phyloP scores from a whole-genome alignment of 2,797 vertebrate species.

The Propithecus perrieri region DNA sequence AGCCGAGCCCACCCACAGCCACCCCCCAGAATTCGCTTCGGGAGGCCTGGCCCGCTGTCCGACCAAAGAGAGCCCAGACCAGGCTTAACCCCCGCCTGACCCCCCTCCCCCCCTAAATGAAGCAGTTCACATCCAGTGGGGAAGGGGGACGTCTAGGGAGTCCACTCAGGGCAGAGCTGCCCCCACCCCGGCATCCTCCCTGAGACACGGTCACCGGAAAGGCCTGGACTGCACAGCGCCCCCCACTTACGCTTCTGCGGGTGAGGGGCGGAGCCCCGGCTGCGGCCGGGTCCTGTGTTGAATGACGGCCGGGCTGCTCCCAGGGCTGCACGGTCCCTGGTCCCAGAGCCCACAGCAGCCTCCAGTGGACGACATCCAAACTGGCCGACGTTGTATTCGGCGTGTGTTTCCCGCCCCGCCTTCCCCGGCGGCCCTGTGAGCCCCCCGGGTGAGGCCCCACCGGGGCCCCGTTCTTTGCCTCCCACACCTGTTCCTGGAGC shows the following conservation, averaged over 20 bases:
- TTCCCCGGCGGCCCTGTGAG: neutral
- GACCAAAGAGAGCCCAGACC: neutral
- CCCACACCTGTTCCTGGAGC: no score
- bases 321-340: neutral
- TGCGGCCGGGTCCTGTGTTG: neutral
- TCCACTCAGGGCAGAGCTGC: neutral
- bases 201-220: neutral
- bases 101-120: neutral
- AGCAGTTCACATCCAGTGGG: no score
- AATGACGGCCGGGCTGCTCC: neutral
- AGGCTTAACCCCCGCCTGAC: neutral
- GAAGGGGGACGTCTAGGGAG: neutral
- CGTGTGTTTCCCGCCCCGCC: accelerated
- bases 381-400: neutral
- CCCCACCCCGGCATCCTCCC: neutral
- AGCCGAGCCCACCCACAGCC: neutral
- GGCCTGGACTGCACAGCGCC: neutral
- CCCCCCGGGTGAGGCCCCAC: no score
- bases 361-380: neutral
- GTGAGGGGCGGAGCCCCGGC: neutral
- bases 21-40: neutral
- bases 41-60: neutral
- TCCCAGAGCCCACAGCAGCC: no score
- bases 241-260: no score
- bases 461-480: neutral